A percentile compares a stretch with the other conserved stretches of the same genome.
These are phyloP conservation scores for Rhodeus uyekii DNA, from an alignment of 2,797 vertebrate species.

Conservation along the genomic window DNA sequence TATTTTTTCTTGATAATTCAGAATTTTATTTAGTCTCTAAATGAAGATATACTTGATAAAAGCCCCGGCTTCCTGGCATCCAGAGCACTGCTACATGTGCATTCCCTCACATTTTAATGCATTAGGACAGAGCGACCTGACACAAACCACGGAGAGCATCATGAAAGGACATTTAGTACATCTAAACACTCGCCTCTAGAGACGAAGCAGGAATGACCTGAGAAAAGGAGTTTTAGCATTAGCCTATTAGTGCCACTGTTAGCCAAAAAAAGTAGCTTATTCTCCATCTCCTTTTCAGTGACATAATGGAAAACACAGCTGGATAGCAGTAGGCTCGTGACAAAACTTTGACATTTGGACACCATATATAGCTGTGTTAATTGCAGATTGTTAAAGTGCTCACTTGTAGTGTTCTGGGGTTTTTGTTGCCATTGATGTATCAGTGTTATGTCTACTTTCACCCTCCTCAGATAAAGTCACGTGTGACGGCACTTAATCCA, in stretches of 20 bases:
- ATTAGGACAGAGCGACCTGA: constrained; percentile 35
- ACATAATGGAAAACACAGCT: constrained; percentile 63
- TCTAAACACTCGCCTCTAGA: constrained; percentile 47
- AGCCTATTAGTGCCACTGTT: neutral
- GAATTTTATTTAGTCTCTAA: neutral
- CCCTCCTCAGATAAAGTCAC: constrained; percentile 21
- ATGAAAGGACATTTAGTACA: neutral
- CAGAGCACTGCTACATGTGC: neutral
- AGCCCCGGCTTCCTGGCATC: neutral
- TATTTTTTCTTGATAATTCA: neutral
- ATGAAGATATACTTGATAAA: neutral
- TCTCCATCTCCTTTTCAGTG: constrained; percentile 53
- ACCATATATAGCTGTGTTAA: constrained; percentile 31
- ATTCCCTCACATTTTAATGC: constrained; percentile 10
- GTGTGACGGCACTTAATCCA: constrained; percentile 7
- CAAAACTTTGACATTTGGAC: constrained; percentile 37
- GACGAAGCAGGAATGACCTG: neutral
- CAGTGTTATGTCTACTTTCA: constrained; percentile 17
- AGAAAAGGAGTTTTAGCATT: neutral
- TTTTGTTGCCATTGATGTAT: constrained; percentile 32
- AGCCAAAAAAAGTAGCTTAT: neutral
- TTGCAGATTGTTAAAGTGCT: constrained; percentile 38
- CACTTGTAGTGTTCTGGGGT: constrained; percentile 22
- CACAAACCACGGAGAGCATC: constrained; percentile 30
- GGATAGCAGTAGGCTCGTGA: constrained; percentile 39